phyloP scores from a whole-genome alignment of 2,797 vertebrate species.

The Megalops cyprinoides region DNA sequence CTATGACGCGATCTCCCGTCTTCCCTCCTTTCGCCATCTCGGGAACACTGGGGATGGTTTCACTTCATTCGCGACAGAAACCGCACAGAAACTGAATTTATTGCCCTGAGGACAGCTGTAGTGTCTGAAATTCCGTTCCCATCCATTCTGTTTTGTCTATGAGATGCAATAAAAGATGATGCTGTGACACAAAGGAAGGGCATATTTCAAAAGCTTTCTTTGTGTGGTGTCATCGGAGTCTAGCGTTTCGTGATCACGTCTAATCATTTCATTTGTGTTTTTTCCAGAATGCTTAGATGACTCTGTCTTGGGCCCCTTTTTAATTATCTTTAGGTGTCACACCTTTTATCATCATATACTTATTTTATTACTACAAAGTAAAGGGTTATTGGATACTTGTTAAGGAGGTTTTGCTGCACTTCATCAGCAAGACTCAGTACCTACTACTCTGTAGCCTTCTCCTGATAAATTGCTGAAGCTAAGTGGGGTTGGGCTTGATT shows the following conservation, averaged over 20 bases:
- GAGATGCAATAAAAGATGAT: neutral
- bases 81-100: constrained; percentile 8
- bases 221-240: neutral
- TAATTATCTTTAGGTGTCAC: too few relatives aligned
- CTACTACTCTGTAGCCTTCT: too few relatives aligned
- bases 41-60: constrained; percentile 33
- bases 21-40: neutral
- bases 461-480: too few relatives aligned
- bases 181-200: neutral
- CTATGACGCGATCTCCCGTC: constrained; percentile 13
- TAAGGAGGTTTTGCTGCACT: too few relatives aligned
- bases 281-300: neutral
- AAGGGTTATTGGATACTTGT: too few relatives aligned
- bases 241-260: neutral
- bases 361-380: too few relatives aligned
- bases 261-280: neutral
- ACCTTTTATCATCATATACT: too few relatives aligned
- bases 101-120: neutral
- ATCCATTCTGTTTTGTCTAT: constrained; percentile 3
- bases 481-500: too few relatives aligned
- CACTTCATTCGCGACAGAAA: constrained; percentile 35
- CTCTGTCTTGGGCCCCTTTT: neutral
- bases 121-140: neutral
- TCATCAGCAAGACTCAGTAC: too few relatives aligned
- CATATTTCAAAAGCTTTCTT: constrained; percentile 13